These are phyloP conservation scores for Lamprotornis superbus DNA, from an alignment of 2,113 vertebrate species.

Conservation along the genomic window DNA sequence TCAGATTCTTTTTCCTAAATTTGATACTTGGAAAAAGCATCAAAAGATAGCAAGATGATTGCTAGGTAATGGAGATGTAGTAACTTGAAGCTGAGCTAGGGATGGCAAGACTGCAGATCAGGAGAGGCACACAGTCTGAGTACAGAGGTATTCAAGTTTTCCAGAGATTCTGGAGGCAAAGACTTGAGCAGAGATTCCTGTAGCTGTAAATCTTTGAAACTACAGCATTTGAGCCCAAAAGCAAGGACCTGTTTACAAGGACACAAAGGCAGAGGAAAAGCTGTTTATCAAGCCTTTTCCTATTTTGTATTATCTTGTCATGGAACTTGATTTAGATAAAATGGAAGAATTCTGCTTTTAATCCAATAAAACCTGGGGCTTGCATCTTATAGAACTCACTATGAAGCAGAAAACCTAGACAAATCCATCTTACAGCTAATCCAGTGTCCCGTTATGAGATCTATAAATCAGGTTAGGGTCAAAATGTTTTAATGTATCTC, in stretches of 20 bases:
- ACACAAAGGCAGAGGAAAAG: neutral
- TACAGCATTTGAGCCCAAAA: neutral
- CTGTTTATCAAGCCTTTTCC: neutral
- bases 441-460: neutral
- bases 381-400: neutral
- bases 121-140: neutral
- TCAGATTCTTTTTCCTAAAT: neutral
- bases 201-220: neutral
- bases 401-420: neutral
- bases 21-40: neutral
- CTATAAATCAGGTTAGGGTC: neutral
- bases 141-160: neutral
- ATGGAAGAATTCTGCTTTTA: neutral
- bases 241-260: conserved; percentile 6
- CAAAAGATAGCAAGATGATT: neutral
- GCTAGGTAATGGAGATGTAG: neutral
- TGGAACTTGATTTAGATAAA: neutral
- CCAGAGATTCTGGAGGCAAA: neutral
- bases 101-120: neutral
- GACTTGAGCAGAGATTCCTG: neutral
- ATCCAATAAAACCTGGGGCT: neutral
- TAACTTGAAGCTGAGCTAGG: neutral
- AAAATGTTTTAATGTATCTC: neutral
- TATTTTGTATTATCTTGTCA: neutral
- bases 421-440: neutral